phyloP scores from a whole-genome alignment of 2,888 invertebrate species.

The Anodontia alba region DNA sequence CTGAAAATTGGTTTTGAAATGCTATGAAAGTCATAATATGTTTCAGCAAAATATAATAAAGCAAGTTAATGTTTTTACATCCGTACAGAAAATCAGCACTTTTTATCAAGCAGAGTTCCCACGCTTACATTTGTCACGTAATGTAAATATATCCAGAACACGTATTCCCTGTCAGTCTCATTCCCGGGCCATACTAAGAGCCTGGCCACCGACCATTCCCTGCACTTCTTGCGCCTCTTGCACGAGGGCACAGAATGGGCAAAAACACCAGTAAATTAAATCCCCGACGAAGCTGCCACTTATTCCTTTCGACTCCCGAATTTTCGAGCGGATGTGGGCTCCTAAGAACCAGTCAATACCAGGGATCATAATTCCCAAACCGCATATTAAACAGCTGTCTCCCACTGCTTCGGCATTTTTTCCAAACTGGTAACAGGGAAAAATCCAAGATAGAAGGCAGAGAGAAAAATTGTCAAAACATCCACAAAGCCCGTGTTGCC shows the following conservation, averaged over 20 bases:
- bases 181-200: constrained; percentile 68
- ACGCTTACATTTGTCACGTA: too few species aligned
- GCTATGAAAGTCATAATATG: too few species aligned
- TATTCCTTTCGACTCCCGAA: constrained; percentile 79
- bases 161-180: too few species aligned
- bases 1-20: too few species aligned
- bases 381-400: constrained; percentile 80
- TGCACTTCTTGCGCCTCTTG: constrained; percentile 80
- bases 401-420: constrained; percentile 82
- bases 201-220: constrained; percentile 65
- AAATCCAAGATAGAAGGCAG: constrained; percentile 80
- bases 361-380: constrained; percentile 76
- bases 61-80: too few species aligned
- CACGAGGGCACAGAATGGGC: constrained; percentile 77
- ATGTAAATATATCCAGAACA: too few species aligned
- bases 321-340: constrained; percentile 75
- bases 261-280: constrained; percentile 75
- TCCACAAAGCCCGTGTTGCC: constrained; percentile 81
- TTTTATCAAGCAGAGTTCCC: too few species aligned
- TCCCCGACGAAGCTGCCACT: constrained; percentile 76
- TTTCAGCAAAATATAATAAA: too few species aligned
- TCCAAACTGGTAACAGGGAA: constrained; percentile 82
- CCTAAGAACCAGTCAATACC: constrained; percentile 71
- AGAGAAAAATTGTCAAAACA: constrained; percentile 82
- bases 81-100: too few species aligned